Conservation (phyloP, 1,140 invertebrate species). For the Calliopsis andreniformis region DNA sequence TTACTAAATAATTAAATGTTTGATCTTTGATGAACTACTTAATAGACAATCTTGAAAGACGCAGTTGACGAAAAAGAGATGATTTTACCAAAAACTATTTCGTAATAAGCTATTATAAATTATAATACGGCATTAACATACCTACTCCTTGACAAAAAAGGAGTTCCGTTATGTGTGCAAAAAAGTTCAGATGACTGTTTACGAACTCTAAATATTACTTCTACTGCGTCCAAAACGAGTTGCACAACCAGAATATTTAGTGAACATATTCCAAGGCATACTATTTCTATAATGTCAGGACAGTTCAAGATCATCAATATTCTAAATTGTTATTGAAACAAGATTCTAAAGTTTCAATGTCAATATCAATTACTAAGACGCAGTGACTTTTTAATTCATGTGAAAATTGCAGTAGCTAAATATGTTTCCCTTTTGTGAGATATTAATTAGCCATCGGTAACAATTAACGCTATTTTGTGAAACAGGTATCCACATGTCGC, state of each 20-base stretch:
- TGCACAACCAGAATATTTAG: not conserved
- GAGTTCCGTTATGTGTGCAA: not conserved
- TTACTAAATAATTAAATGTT: no score
- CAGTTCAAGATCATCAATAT: no score
- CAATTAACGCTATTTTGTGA: constrained; percentile 3
- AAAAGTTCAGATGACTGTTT: not conserved
- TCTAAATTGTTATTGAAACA: no score
- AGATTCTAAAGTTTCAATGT: no score
- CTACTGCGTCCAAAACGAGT: not conserved
- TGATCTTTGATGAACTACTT: no score
- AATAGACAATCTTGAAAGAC: no score
- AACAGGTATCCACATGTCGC: not conserved
- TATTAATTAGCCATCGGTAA: constrained; percentile 22
- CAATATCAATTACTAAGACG: no score
- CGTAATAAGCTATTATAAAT: not conserved
- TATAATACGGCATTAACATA: not conserved
- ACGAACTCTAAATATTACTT: not conserved
- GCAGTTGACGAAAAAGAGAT: not conserved
- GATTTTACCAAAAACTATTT: not conserved
- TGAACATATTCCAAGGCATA: not conserved
- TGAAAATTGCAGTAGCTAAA: not conserved
- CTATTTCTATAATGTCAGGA: not conserved
- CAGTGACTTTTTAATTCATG: not conserved
- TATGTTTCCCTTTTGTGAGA: not conserved
- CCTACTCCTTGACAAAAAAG: not conserved